Base-by-base conservation (phyloP, 2,797 vertebrate genomes). In the Chelon labrosus region DNA sequence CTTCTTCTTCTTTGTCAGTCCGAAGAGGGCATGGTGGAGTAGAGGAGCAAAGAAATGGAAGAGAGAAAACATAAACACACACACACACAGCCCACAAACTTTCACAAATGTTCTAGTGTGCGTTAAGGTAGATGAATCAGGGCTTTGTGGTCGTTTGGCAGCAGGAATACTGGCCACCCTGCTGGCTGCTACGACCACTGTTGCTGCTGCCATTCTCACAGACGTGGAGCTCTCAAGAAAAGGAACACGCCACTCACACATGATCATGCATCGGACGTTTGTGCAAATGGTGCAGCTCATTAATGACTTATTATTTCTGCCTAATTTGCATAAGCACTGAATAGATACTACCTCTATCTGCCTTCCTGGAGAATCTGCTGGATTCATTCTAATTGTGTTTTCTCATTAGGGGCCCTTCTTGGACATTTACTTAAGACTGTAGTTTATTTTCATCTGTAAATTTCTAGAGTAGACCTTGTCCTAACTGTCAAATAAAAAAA, bases 61-160 rank as follows among this genome's bases (percentile, higher is more conserved):
- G 3, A 39, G 20, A 58, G 37, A 17, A n/a, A 46, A 44, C n/a
- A 56, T 35, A 20, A 25, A 17, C 12, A 31, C 14, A 63, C 14
- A 57, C 10, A 66, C 19, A 37, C 7, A 27, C 44, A 61, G 31
- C 20, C 66, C 60, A 64, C 73, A 77, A 10, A 76, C 67, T 0
- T 72, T 49, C 68, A 82, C 72, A 81, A 72, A 75, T 79, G 65
- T 61, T 81, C 55, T 58, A 80, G 71, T 80, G 80, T 84, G 72
- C 77, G 75, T 70, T 77, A 65, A 82, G 27, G 82, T 69, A 88
- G 81, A 83, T 88, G 84, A 88, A 89, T 87, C 79, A 77, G 52
- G 35, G 73, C 85, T 88, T 80, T 86, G 83, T 84, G 88, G 83
- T 84, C 0, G n/a, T 62, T 62, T 83, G 38, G 3, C 59, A 65